Percentiles rank a stretch among this genome's conserved stretches.
These are phyloP conservation scores for Alces alces DNA, from an alignment of 2,113 vertebrate genomes.

Conservation along the genomic window DNA sequence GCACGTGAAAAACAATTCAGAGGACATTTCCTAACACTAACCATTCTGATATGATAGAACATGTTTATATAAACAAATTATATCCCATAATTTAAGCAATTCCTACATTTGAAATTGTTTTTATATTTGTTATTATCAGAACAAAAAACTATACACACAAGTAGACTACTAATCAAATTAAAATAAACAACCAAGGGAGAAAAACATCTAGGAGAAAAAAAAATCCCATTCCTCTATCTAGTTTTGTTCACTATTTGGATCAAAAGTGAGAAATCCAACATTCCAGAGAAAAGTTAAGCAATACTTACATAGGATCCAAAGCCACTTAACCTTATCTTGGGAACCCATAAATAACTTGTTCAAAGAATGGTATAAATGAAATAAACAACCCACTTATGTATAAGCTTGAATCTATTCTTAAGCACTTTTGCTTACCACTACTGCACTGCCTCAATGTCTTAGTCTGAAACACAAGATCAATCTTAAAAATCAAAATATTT, in stretches of 20 bases:
- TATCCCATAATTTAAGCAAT: not conserved
- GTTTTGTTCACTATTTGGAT: not conserved
- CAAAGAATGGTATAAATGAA: not conserved
- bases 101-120: not conserved
- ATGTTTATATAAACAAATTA: conserved; percentile 7
- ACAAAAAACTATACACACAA: not conserved
- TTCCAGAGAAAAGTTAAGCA: not conserved
- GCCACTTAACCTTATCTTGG: not conserved
- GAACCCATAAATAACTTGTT: not conserved
- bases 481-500: not conserved
- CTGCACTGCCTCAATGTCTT: not conserved
- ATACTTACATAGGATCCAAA: not conserved
- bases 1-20: conserved; percentile 5
- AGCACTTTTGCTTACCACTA: not conserved
- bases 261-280: conserved; percentile 14
- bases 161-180: not conserved
- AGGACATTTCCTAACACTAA: not conserved
- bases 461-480: not conserved
- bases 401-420: not conserved
- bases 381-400: not conserved
- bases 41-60: not conserved
- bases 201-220: not conserved
- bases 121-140: not conserved
- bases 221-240: not conserved
- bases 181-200: not conserved